Percentiles rank a stretch among this genome's conserved stretches.
Conservation (phyloP, 2,113 vertebrate species). For the Pomatostomus ruficeps region DNA sequence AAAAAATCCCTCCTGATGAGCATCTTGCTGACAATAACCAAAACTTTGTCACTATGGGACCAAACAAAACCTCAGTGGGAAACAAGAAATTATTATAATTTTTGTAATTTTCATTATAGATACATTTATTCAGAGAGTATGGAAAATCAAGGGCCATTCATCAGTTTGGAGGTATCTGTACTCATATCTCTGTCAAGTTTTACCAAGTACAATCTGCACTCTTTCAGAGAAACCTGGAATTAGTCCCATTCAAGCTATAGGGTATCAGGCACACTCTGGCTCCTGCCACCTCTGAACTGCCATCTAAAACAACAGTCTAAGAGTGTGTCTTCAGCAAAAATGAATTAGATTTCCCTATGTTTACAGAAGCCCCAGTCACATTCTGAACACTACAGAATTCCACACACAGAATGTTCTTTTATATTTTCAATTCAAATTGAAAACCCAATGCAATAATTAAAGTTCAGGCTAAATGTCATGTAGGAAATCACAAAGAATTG, state of each 20-base stretch:
- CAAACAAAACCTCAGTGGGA: background rate
- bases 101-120: background rate
- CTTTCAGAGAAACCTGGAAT: background rate
- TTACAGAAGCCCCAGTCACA: background rate
- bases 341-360: background rate
- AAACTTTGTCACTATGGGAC: background rate
- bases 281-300: background rate
- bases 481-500: background rate
- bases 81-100: background rate
- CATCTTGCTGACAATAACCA: background rate
- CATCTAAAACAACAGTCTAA: background rate
- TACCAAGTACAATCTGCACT: background rate
- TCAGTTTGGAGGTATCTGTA: background rate
- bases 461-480: background rate
- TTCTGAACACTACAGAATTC: background rate
- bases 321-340: background rate
- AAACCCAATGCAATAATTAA: background rate
- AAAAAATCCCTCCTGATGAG: background rate
- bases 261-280: background rate
- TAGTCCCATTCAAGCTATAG: background rate
- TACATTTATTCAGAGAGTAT: background rate
- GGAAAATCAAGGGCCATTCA: background rate
- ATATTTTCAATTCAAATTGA: conserved; percentile 31
- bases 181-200: background rate
- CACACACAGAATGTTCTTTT: background rate